Conservation (phyloP, 2,797 vertebrate species). For the Lateolabrax maculatus region DNA sequence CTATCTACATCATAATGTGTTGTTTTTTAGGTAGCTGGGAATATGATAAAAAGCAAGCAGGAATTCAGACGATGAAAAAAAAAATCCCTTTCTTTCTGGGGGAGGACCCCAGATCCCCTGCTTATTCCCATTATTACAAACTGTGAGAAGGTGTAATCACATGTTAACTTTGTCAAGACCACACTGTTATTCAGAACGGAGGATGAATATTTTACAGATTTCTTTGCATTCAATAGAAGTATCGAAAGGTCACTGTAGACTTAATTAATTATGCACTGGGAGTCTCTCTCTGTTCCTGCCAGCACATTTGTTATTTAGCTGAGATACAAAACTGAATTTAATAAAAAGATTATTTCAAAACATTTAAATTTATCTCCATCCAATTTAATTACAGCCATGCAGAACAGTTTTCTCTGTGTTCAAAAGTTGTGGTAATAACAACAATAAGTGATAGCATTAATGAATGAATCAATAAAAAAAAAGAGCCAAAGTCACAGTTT, state of each 20-base stretch:
- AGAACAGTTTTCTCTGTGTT: not conserved
- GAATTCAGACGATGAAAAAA: too few relatives aligned
- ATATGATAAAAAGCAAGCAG: too few relatives aligned
- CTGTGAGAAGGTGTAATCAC: not conserved
- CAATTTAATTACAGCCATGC: constrained; percentile 19
- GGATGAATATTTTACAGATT: not conserved
- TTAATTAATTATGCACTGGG: not conserved
- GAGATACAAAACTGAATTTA: constrained; percentile 14
- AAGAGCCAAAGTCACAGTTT: constrained; percentile 24
- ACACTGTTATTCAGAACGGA: not conserved
- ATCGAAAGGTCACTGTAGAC: constrained; percentile 4
- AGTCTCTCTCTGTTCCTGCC: not conserved
- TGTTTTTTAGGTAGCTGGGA: too few relatives aligned
- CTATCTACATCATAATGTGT: too few relatives aligned
- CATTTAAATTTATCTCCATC: constrained; percentile 16
- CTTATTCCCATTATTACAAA: too few relatives aligned
- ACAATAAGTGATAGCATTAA: constrained; percentile 32
- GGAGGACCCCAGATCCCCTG: too few relatives aligned
- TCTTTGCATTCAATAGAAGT: not conserved
- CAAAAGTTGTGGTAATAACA: constrained; percentile 25
- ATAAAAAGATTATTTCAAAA: constrained; percentile 17
- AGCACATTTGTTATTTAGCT: not conserved
- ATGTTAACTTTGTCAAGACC: not conserved
- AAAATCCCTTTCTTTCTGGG: too few relatives aligned
- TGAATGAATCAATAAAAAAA: constrained; percentile 27